Evolutionary conservation across 1,140 invertebrate species (phyloP), one percentile per base, ranked within the genome.

Genomic region (Heliothis subflexa): DNA sequence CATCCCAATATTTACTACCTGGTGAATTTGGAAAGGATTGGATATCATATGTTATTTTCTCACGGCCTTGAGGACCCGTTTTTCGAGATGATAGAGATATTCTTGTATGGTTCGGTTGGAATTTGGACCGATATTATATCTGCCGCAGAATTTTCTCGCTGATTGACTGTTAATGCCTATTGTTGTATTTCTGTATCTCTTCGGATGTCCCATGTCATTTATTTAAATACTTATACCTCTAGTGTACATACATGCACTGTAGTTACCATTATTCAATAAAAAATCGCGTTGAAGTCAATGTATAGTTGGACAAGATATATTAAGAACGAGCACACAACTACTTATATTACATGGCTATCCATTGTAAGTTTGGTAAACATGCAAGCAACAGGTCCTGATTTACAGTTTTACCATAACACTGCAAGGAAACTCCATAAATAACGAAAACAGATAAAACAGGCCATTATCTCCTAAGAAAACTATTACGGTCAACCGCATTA

Each of bases 1-100:
- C 66, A 52, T 50, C 47, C 18, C 25, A 28, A 70, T 47, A 66
- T 49, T 66, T 66, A 66, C 70, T 55, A 18, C 52, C 28, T 45
- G 52, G 16, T 45, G 52, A 59, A 57, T 45, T 73, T 59, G 45
- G 33, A 18, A 76, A 52, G 40, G 73, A 52, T 75, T 13, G 5
- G 28, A 40, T 40, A 40, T 13, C 72, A 50, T 25, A n/a, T 33
- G 49, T 18, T 54, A 49, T 64, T 64, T 40, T 64, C 57, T 13
- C 57, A 62, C 61, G 28, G 33, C 5, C 33, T 50, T 28, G 64
- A 2, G n/a, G 57, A 57, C 40, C 21, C 11, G 49, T 33, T 4
- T 52, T 9, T 40, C 49, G 16, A 21, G 64, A 50, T 50, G 50
- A 50, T 25, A 25, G 7, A 40, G 33, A 40, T 40, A 9, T 9